Evolutionary conservation across 1,140 invertebrate species (phyloP).

Genomic region (Ostrea denselamellosa): DNA sequence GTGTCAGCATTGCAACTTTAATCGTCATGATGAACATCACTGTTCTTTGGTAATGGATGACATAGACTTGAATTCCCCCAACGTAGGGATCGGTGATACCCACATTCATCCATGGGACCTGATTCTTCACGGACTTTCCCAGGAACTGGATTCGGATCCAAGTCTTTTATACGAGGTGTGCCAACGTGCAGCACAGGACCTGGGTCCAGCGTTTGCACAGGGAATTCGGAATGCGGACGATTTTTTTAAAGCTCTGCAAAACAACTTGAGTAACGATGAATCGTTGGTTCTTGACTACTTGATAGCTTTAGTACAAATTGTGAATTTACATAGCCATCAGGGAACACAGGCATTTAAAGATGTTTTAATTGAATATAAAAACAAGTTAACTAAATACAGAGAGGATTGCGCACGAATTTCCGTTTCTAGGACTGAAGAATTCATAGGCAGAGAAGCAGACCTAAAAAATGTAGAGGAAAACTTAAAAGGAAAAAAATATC

Average conservation of each 20-base stretch:
- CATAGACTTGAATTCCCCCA: conserved; percentile 17
- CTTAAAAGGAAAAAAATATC: background rate
- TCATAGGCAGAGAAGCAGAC: conserved; percentile 44
- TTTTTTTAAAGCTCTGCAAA: conserved; percentile 41
- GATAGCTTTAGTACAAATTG: conserved; percentile 20
- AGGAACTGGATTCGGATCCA: conserved; percentile 35
- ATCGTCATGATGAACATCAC: no score
- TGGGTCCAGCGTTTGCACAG: background rate
- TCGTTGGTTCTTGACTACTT: conserved; percentile 42
- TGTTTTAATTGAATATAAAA: conserved; percentile 32
- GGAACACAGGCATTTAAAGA: conserved; percentile 34
- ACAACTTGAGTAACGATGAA: conserved; percentile 43
- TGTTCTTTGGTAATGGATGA: background rate
- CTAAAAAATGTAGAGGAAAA: conserved; percentile 34
- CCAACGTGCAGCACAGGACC: background rate
- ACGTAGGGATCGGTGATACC: conserved; percentile 30
- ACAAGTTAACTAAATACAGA: conserved; percentile 8
- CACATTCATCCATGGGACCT: conserved; percentile 42
- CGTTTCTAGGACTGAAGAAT: conserved; percentile 41
- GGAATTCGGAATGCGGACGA: conserved; percentile 1
- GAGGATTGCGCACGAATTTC: conserved; percentile 1
- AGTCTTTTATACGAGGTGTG: conserved; percentile 37
- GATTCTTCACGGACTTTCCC: conserved; percentile 19
- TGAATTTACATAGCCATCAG: conserved; percentile 38
- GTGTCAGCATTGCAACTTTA: no score